Percentiles rank a stretch among this genome's conserved stretches.
Conservation (phyloP, 2,888 invertebrate species). For the Drosophila melanosoma region DNA sequence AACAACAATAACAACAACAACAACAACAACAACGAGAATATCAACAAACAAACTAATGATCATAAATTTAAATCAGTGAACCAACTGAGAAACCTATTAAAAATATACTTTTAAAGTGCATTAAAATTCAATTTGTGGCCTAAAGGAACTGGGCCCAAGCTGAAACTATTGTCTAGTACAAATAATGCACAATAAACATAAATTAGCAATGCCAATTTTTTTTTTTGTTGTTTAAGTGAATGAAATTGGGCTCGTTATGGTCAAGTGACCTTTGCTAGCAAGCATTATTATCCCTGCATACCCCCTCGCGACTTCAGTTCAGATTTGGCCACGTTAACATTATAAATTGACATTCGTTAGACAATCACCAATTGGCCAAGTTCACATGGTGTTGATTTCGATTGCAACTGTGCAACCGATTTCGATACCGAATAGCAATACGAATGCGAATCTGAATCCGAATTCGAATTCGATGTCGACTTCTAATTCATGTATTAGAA, state of each 20-base stretch:
- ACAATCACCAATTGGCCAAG: slow-evolving; percentile 70
- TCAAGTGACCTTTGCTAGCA: slow-evolving; percentile 46
- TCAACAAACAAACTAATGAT: slow-evolving; percentile 45
- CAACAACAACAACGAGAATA: background rate
- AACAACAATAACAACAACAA: slow-evolving; percentile 3
- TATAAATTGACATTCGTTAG: slow-evolving; percentile 68
- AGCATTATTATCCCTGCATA: slow-evolving; percentile 4
- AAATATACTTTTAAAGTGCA: slow-evolving; percentile 55
- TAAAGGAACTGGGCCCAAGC: slow-evolving; percentile 25
- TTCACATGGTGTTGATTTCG: slow-evolving; percentile 66
- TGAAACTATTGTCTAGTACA: slow-evolving; percentile 56
- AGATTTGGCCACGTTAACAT: slow-evolving; percentile 36
- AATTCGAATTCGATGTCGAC: slow-evolving; percentile 21
- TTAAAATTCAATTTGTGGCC: slow-evolving; percentile 58
- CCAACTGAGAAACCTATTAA: slow-evolving; percentile 63
- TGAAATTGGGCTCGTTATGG: slow-evolving; percentile 59
- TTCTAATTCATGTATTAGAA: slow-evolving; percentile 72
- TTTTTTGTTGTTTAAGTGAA: slow-evolving; percentile 42
- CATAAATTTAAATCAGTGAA: slow-evolving; percentile 75
- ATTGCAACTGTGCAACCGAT: slow-evolving; percentile 16
- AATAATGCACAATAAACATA: slow-evolving; percentile 75
- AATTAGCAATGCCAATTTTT: slow-evolving; percentile 62
- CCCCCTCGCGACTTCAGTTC: slow-evolving; percentile 13
- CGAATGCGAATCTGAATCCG: slow-evolving; percentile 8
- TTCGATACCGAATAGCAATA: background rate